Evolutionary conservation across 1,140 invertebrate species (phyloP), one percentile per base, ranked within the genome.

Genomic region (Dinothrombium tinctorium): DNA sequence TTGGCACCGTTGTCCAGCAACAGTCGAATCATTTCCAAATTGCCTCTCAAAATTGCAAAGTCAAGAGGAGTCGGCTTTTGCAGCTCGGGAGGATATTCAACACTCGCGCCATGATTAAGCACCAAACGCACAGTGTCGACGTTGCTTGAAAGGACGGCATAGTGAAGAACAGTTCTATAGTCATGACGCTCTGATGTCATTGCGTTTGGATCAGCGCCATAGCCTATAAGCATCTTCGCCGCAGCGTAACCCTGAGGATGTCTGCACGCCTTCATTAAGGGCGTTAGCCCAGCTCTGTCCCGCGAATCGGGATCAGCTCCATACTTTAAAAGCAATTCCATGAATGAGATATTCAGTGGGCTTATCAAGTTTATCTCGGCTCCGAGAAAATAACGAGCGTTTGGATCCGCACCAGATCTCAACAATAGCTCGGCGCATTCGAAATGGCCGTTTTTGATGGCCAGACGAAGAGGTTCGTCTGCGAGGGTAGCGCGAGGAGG

Each of bases 221-320:
- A 64, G 45, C 71, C 69, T 41, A 84, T 56, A 26, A 84, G 59
- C 60, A 79, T 68, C 57, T 69, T 44, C 26, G 70, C 57, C 3
- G 76, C 69, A 28, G 76, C 67, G 54, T 81, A 71, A 19, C 74
- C 76, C 61, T 77, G 72, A 11, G 72, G 69, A 47, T 77, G 65
- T 43, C 77, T 61, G 9, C 74, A 72, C 29, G 76, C 76, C 55
- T 79, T 81, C 81, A 89, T 89, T 8, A 89, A 56, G 0, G 80
- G 79, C 0, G 78, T 81, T 2, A 84, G 57, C 6, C 81, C 81
- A 42, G 74, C 71, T 22, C 82, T 63, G 51, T 81, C 78, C 24
- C 73, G 63, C n/a, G 75, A 74, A 55, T 87, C 77, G 17, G 81
- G 76, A 54, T 80, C 68, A 5, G 81, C 81, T 8, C 81, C 81